Conservation (phyloP, 2,797 vertebrate species). For the Sebastes taczanowskii region DNA sequence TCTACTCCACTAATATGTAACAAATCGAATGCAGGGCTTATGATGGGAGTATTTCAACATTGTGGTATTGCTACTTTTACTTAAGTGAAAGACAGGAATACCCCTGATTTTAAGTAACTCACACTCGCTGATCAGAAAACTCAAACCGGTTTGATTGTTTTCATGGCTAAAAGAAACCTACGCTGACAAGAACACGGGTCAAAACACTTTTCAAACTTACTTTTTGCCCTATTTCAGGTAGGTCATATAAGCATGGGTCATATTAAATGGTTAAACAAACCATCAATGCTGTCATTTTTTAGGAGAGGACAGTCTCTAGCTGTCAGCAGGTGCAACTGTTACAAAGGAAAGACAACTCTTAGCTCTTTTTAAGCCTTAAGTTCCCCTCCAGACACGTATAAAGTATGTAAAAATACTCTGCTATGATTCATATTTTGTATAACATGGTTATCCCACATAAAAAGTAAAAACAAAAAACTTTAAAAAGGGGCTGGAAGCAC, state of each 20-base stretch:
- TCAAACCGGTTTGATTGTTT: neutral
- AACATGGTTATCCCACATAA: too few species aligned
- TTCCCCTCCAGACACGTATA: too few species aligned
- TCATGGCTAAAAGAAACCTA: too few species aligned
- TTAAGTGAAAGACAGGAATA: neutral
- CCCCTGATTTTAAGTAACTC: neutral
- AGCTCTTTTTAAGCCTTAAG: too few species aligned
- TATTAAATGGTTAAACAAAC: conserved; percentile 4
- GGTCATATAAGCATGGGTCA: neutral
- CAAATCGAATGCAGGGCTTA: neutral
- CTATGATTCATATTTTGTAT: too few species aligned
- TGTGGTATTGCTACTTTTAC: neutral
- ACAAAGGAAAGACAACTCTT: too few species aligned
- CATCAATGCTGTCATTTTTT: neutral
- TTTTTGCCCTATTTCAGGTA: neutral
- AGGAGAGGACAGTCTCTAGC: too few species aligned
- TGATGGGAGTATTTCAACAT: neutral
- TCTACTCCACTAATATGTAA: neutral
- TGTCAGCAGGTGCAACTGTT: too few species aligned
- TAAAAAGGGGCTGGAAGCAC: too few species aligned
- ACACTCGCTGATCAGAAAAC: conserved; percentile 7
- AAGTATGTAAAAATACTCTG: too few species aligned
- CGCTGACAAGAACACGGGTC: too few species aligned
- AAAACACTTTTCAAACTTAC: neutral
- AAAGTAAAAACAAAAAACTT: too few species aligned